These are phyloP conservation scores for Heterodera filipjevi DNA, from an alignment of 2,888 invertebrate species.

Conservation along the genomic window DNA sequence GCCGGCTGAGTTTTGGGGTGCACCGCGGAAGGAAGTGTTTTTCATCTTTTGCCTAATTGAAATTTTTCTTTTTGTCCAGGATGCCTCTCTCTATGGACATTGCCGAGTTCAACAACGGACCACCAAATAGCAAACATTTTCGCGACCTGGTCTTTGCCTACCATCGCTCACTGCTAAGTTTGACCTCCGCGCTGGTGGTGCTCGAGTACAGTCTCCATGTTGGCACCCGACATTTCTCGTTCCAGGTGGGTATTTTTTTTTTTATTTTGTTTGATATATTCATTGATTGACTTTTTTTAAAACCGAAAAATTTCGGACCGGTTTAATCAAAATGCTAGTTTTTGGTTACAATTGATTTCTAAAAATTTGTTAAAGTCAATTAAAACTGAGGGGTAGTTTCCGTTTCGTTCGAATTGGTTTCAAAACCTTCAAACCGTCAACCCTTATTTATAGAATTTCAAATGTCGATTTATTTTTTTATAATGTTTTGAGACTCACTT, in stretches of 20 bases:
- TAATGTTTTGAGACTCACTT: neutral
- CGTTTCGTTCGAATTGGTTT: neutral
- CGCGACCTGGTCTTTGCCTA: constrained; percentile 55
- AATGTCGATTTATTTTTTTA: no score
- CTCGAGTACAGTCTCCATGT: constrained; percentile 59
- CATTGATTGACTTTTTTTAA: neutral
- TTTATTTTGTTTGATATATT: neutral
- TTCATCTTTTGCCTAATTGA: neutral
- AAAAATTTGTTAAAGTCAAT: no score
- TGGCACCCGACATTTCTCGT: constrained; percentile 41
- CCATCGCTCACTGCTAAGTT: constrained; percentile 57
- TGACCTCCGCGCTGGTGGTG: constrained; percentile 59
- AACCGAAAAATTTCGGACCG: no score
- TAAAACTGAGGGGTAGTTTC: neutral
- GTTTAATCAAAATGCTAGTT: no score
- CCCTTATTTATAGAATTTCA: no score
- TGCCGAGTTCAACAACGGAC: constrained; percentile 62
- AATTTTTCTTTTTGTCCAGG: constrained; percentile 36
- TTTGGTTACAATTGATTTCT: no score
- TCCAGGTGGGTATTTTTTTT: constrained; percentile 14
- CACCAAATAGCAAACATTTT: constrained; percentile 41
- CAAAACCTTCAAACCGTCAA: no score
- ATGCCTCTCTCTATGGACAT: constrained; percentile 57
- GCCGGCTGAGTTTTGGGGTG: no score
- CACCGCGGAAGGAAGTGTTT: no score